Evolutionary conservation across 1,140 invertebrate genomes (phyloP), one percentile per base, ranked within the genome.

Genomic region (Aphidius ervi): DNA sequence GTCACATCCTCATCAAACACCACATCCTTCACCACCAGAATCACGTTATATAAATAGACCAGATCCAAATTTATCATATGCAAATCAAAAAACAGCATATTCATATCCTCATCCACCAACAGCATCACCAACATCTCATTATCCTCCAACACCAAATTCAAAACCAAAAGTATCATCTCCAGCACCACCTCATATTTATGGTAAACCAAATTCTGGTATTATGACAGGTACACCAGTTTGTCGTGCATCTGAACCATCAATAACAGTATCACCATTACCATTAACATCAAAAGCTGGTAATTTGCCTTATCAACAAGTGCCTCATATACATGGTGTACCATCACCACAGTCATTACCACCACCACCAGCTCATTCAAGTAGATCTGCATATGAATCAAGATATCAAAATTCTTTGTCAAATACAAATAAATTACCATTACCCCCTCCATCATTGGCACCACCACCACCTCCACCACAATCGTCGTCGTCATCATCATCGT

Each of bases 91-190:
- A 61, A 63, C 74, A 37, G 67, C 76, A 8, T 77, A 78, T 54
- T 70, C 77, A 20, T 73, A 74, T 62, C 73, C 76, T 1, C 74
- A 76, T 64, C 67, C 66, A 59, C 67, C 63, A 59, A 70, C 67
- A 52, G 65, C 68, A 58, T 71, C 77, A 67, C 68, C 70, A 43
- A 67, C 67, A 31, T 71, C 68, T 3, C 71, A 75, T 49, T 75
- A 76, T 64, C 68, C 72, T 9, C 64, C 68, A 2, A 65, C 67
- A 8, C 64, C 76, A 9, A 76, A 78, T 10, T 81, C 82, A 0
- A 90, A 90, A 68, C 85, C 87, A 3, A 90, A 90, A 80, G 88
- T 91, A 9, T 88, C 85, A 65, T 89, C 88, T 71, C 89, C 89
- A 5, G 87, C 88, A 54, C 88, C 88, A n/a, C 86, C 85, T 46